Base-by-base conservation (phyloP, 2,797 vertebrate genomes). In the Menidia menidia region DNA sequence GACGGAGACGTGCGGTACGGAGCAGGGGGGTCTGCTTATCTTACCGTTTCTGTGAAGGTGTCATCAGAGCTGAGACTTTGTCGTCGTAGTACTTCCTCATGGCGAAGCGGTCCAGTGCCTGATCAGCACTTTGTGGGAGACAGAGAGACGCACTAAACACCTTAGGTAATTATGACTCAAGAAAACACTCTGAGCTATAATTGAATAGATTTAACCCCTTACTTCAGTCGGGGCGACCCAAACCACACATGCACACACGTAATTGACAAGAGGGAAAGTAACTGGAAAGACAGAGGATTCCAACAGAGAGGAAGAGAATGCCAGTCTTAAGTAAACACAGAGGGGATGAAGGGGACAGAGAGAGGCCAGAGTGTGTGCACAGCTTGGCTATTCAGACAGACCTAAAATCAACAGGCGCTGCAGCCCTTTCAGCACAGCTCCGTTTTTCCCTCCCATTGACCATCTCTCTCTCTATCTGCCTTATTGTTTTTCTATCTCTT, bases 61-160 rank as follows among this genome's bases (percentile, higher is more conserved):
- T 97, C 96, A 98, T 98, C 91, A 98, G 86, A 47, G 94, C 91
- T 18, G 96, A 96, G 78, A 99, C 95, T 91, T 98, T 98, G 88
- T 99, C 97, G 77, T 99, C 96, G 19, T 97, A 97, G 92, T 96
- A 99, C 86, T 98, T 98, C 93, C 97, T 97, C 97, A 99, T 98
- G 39, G 97, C 97, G 62, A 98, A 99, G 82, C 97, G 96, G 89
- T 98, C 97, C 52, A 99, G 91, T 25, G 97, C 97, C 90, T 99
- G 97, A 90, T 98, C 97, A 69, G 97, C 97, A 75, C 97, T 99
- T 92, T 74, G 60, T 88, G 81, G 80, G 85, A 77, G 83, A 77
- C 70, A 79, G 50, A 76, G 68, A 86, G 78, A 73, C 73, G 55
- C 77, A 70, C 82, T 85, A 87, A 86, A 78, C 72, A 75, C 76